Conservation (phyloP, 2,888 invertebrate genomes). For the Caenorhabditis doughertyi region DNA sequence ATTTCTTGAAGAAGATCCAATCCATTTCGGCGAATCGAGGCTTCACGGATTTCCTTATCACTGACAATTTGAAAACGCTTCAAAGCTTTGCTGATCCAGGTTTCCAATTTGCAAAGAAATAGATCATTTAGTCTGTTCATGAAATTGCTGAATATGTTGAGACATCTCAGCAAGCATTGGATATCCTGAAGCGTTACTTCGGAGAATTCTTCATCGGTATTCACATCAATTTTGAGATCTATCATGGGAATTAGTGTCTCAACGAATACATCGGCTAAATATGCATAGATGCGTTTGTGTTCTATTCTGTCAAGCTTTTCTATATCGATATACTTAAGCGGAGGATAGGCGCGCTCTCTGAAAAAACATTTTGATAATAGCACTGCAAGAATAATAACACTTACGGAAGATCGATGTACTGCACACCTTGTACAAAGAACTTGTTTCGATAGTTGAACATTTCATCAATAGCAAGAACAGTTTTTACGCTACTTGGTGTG, state of each 20-base stretch:
- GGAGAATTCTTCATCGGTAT: slow-evolving; percentile 26
- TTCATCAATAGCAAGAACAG: slow-evolving; percentile 54
- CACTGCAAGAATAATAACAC: background rate
- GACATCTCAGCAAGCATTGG: slow-evolving; percentile 33
- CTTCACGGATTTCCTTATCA: slow-evolving; percentile 61
- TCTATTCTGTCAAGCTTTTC: slow-evolving; percentile 39
- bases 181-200: slow-evolving; percentile 44
- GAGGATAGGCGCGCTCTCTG: slow-evolving; percentile 43
- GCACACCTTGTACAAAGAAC: slow-evolving; percentile 48
- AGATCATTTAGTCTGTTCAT: slow-evolving; percentile 27
- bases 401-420: slow-evolving; percentile 28
- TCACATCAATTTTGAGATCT: slow-evolving; percentile 18
- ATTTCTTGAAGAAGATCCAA: slow-evolving; percentile 51
- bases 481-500: slow-evolving; percentile 48
- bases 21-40: slow-evolving; percentile 45
- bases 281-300: slow-evolving; percentile 41
- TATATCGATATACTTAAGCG: slow-evolving; percentile 40
- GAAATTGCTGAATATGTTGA: slow-evolving; percentile 39
- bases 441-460: slow-evolving; percentile 61
- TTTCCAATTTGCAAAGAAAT: slow-evolving; percentile 37
- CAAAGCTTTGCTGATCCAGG: slow-evolving; percentile 38
- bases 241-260: slow-evolving; percentile 38
- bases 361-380: background rate
- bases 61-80: slow-evolving; percentile 43
- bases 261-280: slow-evolving; percentile 33